These are phyloP conservation scores for Tanytarsus gracilentus DNA, from an alignment of 2,888 invertebrate genomes.

Conservation along the genomic window DNA sequence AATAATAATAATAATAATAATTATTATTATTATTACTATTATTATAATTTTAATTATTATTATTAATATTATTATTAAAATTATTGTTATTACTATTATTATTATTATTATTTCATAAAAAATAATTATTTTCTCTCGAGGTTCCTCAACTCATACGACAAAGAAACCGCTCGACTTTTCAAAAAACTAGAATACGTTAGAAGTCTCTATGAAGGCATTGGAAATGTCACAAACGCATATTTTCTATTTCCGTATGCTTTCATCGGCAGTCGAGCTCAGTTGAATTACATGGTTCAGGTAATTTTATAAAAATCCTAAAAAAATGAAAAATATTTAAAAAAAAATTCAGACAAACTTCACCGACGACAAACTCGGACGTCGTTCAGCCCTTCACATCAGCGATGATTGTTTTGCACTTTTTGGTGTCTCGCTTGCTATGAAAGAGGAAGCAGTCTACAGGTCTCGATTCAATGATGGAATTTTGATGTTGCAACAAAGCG, in stretches of 20 bases:
- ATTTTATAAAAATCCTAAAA: slow-evolving; percentile 47
- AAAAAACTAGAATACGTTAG: slow-evolving; percentile 59
- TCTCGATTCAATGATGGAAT: slow-evolving; percentile 53
- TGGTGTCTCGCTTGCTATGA: slow-evolving; percentile 56
- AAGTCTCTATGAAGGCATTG: slow-evolving; percentile 56
- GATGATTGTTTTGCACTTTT: slow-evolving; percentile 67
- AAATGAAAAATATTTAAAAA: neutral
- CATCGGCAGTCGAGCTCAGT: slow-evolving; percentile 59
- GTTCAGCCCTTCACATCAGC: slow-evolving; percentile 60
- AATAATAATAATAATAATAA: neutral
- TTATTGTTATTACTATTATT: neutral
- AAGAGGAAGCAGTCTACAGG: slow-evolving; percentile 55
- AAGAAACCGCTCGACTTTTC: slow-evolving; percentile 51
- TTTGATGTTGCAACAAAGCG: slow-evolving; percentile 54
- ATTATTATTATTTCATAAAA: neutral
- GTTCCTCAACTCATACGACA: slow-evolving; percentile 62
- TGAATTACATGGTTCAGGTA: slow-evolving; percentile 62
- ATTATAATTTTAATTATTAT: neutral
- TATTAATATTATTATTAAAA: no score
- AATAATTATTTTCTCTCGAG: no score
- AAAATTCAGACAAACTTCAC: neutral
- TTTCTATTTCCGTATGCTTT: slow-evolving; percentile 68
- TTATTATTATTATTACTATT: neutral
- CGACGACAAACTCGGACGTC: slow-evolving; percentile 45
- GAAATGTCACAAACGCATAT: slow-evolving; percentile 63